Evolutionary conservation across 2,113 vertebrate species (phyloP).

Genomic region (Aptenodytes forsteri): DNA sequence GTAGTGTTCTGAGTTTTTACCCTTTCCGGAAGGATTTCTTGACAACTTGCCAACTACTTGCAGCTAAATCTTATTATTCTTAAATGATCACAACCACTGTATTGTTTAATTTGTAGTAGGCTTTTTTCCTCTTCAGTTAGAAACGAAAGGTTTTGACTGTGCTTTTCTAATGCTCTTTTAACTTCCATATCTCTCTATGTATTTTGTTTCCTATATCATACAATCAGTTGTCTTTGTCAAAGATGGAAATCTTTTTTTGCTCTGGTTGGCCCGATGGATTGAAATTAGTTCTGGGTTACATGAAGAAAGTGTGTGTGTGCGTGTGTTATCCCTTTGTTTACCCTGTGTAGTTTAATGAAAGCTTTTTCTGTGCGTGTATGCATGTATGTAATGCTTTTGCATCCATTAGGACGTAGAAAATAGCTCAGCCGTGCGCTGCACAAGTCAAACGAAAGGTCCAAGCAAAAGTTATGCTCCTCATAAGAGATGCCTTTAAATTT

Average conservation of each 20-base stretch:
- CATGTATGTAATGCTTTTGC: neutral
- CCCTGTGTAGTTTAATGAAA: fast-evolving
- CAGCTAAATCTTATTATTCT: neutral
- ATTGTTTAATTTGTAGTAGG: neutral
- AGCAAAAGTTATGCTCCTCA: fast-evolving
- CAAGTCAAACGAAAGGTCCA: too few species aligned
- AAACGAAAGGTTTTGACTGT: neutral
- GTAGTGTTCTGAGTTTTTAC: neutral
- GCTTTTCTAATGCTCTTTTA: neutral
- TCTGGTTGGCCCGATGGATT: neutral
- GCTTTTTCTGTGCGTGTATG: neutral
- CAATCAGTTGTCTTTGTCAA: fast-evolving
- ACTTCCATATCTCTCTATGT: neutral
- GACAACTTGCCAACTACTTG: neutral
- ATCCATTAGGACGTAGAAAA: neutral
- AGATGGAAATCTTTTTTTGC: neutral
- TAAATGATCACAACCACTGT: fast-evolving
- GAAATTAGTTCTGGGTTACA: neutral
- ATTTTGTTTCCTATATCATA: neutral
- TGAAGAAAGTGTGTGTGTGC: too few species aligned
- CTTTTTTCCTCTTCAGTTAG: neutral
- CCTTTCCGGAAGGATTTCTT: neutral
- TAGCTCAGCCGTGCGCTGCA: neutral
- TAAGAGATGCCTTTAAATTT: neutral
- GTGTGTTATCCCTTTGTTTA: neutral